Percentiles rank a stretch among this genome's conserved stretches.
phyloP scores from a whole-genome alignment of 2,113 vertebrate species.

The Nycticorax nycticorax region DNA sequence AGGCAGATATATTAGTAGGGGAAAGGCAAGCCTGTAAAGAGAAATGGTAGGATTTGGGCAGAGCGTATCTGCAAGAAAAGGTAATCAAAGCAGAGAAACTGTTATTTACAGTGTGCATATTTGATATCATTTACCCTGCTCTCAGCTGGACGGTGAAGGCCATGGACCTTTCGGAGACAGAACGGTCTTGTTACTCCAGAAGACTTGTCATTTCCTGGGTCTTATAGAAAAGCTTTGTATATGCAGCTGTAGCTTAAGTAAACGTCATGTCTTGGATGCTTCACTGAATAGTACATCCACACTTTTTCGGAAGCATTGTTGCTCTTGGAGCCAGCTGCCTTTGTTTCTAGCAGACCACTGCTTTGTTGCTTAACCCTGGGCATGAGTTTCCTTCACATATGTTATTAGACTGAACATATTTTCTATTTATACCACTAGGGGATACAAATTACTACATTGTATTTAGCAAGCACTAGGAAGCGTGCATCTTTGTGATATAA shows the following conservation, averaged over 20 bases:
- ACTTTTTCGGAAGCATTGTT: slow-evolving; percentile 6
- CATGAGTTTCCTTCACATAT: slow-evolving; percentile 63
- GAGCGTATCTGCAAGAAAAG: not conserved
- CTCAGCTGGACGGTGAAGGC: not conserved
- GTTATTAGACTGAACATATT: slow-evolving; percentile 64
- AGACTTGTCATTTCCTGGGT: not conserved
- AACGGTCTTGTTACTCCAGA: not conserved
- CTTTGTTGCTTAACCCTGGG: slow-evolving; percentile 66
- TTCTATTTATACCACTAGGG: slow-evolving; percentile 66
- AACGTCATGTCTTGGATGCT: not conserved
- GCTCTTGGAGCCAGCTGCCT: slow-evolving; percentile 30
- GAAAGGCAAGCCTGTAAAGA: slow-evolving; percentile 6
- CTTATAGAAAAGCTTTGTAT: slow-evolving; percentile 14
- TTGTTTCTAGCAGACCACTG: slow-evolving; percentile 22
- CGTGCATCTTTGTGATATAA: not conserved
- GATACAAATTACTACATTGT: slow-evolving; percentile 43
- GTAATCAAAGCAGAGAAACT: not conserved
- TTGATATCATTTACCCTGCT: not conserved
- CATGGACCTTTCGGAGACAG: not conserved
- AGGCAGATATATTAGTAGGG: slow-evolving; percentile 26
- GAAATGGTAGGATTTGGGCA: not conserved
- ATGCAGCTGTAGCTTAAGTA: slow-evolving; percentile 1
- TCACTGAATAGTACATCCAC: slow-evolving; percentile 11
- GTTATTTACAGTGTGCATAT: not conserved
- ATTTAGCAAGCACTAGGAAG: not conserved